A percentile compares a stretch with the other conserved stretches of the same genome.
phyloP scores from a whole-genome alignment of 2,113 vertebrate genomes.

The Scomber japonicus region DNA sequence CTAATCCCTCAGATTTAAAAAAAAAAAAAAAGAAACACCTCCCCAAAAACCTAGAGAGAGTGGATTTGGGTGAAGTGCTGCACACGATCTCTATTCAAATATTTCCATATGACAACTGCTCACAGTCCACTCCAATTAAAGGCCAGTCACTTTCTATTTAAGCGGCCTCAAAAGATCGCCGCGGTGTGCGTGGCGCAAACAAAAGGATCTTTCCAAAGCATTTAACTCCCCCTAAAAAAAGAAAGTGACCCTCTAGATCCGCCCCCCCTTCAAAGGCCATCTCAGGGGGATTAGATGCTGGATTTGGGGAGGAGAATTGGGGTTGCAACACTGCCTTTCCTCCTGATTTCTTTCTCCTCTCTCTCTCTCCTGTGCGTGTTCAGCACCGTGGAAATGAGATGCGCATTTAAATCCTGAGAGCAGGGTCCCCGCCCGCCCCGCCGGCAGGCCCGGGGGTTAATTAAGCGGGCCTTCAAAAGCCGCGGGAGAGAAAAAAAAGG shows the following conservation, averaged over 20 bases:
- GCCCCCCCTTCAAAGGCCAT: slow-evolving; percentile 88
- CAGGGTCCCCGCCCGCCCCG: slow-evolving; percentile 87
- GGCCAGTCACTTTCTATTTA: slow-evolving; percentile 83
- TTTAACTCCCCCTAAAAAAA: slow-evolving; percentile 81
- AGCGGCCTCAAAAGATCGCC: slow-evolving; percentile 65
- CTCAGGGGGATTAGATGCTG: slow-evolving; percentile 90
- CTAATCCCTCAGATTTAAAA: slow-evolving; percentile 82
- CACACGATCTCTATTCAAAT: slow-evolving; percentile 86
- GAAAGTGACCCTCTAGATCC: slow-evolving; percentile 83
- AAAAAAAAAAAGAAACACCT: slow-evolving; percentile 1
- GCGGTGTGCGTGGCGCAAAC: slow-evolving; percentile 87
- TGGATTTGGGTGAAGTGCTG: slow-evolving; percentile 87
- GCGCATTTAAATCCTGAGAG: slow-evolving; percentile 96
- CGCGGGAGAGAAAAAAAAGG: slow-evolving; percentile 85
- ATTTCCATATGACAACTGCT: slow-evolving; percentile 90
- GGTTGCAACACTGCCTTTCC: slow-evolving; percentile 86
- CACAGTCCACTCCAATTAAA: slow-evolving; percentile 85
- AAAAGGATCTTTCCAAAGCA: slow-evolving; percentile 89
- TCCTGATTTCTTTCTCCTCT: slow-evolving; percentile 71
- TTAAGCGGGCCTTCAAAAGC: slow-evolving; percentile 94
- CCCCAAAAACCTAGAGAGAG: slow-evolving; percentile 71
- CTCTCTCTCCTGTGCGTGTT: too few relatives aligned
- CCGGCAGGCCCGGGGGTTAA: slow-evolving; percentile 93
- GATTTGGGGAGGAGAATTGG: slow-evolving; percentile 85
- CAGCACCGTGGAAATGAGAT: slow-evolving; percentile 96